Evolutionary conservation across 2,888 invertebrate genomes (phyloP), one percentile per base, ranked within the genome.

Genomic region (Caenorhabditis sulstoni): DNA sequence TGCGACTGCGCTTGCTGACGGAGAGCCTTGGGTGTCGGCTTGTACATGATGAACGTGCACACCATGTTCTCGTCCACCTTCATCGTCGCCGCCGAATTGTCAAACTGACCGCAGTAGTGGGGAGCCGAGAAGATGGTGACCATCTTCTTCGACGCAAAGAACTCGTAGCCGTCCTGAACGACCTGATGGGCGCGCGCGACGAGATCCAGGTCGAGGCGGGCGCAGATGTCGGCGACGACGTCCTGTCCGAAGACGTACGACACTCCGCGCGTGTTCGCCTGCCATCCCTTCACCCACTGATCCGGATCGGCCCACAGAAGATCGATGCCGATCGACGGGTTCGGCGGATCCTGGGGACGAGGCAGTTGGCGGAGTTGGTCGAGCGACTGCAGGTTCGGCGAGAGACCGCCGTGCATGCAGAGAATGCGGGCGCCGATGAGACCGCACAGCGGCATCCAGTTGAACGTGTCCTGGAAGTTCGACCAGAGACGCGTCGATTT

Each of bases 51-150:
- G 14, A 41, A 41, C 41, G 41, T 14, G 41, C 11, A 14, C 12
- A 41, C 41, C 12, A 41, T 11, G 41, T 41, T 41, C 41, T 41
- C 41, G 14, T 41, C 41, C 81, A 86, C 85, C 14, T 50, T 80
- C 85, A 86, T 82, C 20, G 82, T 67, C n/a, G 82, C 85, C 14
- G 84, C 85, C 7, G 82, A 71, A 52, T 84, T 85, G 57, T 85
- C 84, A 65, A 85, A 85, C 57, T 86, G 71, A n/a, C 81, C 79
- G 47, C 81, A 81, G 44, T 81, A 82, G 47, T 67, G 65, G 20
- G 82, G 79, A n/a, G 82, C 82, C 61, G 76, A 77, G 71, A 82
- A 82, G 16, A 82, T 77, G 39, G 82, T 82, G 66, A 79, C 79
- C 64, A 82, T 65, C 14, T 44, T 52, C 45, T 71, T 62, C 14